These are phyloP conservation scores for Panopea generosa DNA, from an alignment of 2,888 invertebrate genomes.

Conservation along the genomic window DNA sequence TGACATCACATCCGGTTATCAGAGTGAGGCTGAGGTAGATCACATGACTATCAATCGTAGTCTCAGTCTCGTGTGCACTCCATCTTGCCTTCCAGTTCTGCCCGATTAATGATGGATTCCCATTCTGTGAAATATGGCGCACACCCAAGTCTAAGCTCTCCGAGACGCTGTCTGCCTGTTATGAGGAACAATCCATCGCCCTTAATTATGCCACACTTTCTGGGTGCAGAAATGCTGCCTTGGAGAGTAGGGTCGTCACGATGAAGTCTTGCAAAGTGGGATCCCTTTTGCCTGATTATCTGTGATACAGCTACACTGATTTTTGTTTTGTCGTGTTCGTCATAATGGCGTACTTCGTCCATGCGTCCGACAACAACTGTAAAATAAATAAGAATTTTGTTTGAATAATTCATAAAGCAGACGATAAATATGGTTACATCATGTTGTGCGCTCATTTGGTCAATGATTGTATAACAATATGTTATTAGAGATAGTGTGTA, in stretches of 20 bases:
- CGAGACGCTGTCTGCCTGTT: slow-evolving; percentile 75
- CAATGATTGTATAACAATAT: no score
- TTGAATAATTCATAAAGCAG: background rate
- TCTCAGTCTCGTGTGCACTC: slow-evolving; percentile 65
- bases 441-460: no score
- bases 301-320: slow-evolving; percentile 71
- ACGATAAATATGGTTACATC: no score
- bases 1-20: slow-evolving; percentile 44
- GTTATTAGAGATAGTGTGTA: no score
- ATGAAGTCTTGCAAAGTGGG: slow-evolving; percentile 46
- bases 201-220: slow-evolving; percentile 68
- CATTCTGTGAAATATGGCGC: slow-evolving; percentile 76
- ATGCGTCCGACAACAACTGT: slow-evolving; percentile 76
- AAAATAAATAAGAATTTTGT: slow-evolving; percentile 44
- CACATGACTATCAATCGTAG: slow-evolving; percentile 16
- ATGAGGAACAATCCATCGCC: slow-evolving; percentile 75
- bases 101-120: slow-evolving; percentile 64
- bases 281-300: slow-evolving; percentile 69
- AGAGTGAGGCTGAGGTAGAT: slow-evolving; percentile 60
- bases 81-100: slow-evolving; percentile 61
- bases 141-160: slow-evolving; percentile 71
- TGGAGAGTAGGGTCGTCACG: slow-evolving; percentile 56
- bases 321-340: slow-evolving; percentile 60
- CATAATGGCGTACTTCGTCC: slow-evolving; percentile 57
- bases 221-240: slow-evolving; percentile 70